Evolutionary conservation across 2,888 invertebrate genomes (phyloP).

Genomic region (Cantharis rufa): DNA sequence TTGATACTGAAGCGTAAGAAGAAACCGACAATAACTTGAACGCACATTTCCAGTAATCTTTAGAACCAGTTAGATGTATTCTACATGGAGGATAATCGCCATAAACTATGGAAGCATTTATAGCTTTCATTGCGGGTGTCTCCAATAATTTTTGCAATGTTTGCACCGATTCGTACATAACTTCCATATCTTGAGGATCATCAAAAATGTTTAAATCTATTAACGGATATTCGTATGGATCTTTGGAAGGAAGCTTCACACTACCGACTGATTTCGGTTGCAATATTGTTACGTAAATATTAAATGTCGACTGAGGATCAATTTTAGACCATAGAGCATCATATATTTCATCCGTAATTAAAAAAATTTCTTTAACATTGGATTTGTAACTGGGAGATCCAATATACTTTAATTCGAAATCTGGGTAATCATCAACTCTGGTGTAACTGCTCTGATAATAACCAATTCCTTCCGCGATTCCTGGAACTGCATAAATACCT

Average conservation of each 20-base stretch:
- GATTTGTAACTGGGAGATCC: conserved; percentile 61
- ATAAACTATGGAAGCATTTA: conserved; percentile 61
- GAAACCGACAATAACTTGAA: conserved; percentile 62
- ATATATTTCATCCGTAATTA: conserved; percentile 41
- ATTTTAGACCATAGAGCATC: neutral
- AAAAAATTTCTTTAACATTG: conserved; percentile 24
- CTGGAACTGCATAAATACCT: conserved; percentile 57
- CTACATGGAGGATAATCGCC: conserved; percentile 62
- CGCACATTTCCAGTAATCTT: conserved; percentile 61
- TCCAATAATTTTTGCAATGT: conserved; percentile 63
- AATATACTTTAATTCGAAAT: conserved; percentile 66
- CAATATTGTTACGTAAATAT: neutral
- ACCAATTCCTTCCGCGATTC: conserved; percentile 66
- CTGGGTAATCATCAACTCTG: conserved; percentile 62
- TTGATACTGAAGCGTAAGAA: conserved; percentile 64
- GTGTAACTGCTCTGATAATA: conserved; percentile 65
- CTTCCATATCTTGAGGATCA: conserved; percentile 64
- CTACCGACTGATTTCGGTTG: neutral
- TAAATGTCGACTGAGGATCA: neutral
- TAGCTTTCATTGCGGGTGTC: conserved; percentile 62
- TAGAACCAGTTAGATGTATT: conserved; percentile 62
- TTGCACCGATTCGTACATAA: conserved; percentile 64
- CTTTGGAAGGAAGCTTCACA: neutral
- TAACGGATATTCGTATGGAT: conserved; percentile 58
- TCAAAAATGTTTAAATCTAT: conserved; percentile 73